Evolutionary conservation across 2,113 vertebrate genomes (phyloP).

Genomic region (Mormyrus iriodes): DNA sequence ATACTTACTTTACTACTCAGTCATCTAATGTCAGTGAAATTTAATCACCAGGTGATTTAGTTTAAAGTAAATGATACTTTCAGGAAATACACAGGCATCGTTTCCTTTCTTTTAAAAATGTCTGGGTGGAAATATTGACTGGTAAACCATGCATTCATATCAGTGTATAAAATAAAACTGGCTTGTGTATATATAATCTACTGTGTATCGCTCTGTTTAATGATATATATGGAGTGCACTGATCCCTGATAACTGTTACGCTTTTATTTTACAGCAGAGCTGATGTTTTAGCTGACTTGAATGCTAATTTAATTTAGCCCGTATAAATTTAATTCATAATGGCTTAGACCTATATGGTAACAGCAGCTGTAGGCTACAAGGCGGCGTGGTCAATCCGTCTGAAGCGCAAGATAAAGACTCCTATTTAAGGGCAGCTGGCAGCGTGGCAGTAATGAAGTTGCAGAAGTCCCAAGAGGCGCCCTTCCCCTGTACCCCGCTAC

Average conservation of each 20-base stretch:
- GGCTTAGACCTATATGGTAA: background rate
- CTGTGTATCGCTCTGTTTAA: background rate
- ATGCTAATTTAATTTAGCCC: background rate
- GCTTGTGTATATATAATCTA: background rate
- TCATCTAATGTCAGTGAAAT: background rate
- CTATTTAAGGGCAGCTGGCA: conserved; percentile 1
- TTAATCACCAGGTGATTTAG: background rate
- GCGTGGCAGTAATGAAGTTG: background rate
- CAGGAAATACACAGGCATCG: background rate
- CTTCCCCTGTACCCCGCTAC: background rate
- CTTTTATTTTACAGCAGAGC: background rate
- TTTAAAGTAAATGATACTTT: background rate
- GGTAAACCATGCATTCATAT: background rate
- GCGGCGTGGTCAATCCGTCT: conserved; percentile 6
- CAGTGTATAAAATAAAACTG: background rate
- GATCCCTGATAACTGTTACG: background rate
- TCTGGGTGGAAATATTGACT: background rate
- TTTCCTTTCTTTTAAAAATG: background rate
- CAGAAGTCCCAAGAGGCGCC: background rate
- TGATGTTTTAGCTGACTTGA: background rate
- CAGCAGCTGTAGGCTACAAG: background rate
- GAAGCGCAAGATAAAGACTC: background rate
- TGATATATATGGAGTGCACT: background rate
- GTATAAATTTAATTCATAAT: background rate
- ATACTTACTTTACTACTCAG: background rate